Conservation (phyloP, 2,888 invertebrate genomes). For the Nomada ruficornis region DNA sequence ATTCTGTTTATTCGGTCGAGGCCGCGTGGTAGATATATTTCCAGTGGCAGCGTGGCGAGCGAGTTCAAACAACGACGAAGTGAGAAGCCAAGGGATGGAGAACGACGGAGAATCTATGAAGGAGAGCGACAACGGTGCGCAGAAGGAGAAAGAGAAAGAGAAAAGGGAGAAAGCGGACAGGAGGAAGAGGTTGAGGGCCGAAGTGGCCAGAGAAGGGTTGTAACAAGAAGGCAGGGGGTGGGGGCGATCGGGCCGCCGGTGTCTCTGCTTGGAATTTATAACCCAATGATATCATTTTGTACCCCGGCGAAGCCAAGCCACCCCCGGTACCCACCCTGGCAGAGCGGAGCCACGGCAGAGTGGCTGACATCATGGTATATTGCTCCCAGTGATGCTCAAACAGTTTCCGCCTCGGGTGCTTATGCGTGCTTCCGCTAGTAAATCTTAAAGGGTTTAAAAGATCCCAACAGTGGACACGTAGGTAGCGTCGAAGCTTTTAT, state of each 20-base stretch:
- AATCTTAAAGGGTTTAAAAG: constrained; percentile 65
- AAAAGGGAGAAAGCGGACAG: constrained; percentile 86
- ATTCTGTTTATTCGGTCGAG: constrained; percentile 82
- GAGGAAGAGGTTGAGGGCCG: constrained; percentile 86
- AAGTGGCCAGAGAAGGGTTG: constrained; percentile 75
- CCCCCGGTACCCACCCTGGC: constrained; percentile 76
- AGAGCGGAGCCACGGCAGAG: constrained; percentile 77
- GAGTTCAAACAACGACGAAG: constrained; percentile 59
- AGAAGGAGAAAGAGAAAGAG: constrained; percentile 86
- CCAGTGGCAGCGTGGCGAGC: constrained; percentile 71
- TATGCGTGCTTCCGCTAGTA: constrained; percentile 55
- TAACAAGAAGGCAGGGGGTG: constrained; percentile 74
- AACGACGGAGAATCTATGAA: constrained; percentile 58
- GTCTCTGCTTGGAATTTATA: constrained; percentile 84
- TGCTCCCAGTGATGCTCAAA: constrained; percentile 83
- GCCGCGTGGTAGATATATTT: constrained; percentile 78
- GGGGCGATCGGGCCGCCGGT: constrained; percentile 80
- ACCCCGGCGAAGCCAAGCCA: constrained; percentile 81
- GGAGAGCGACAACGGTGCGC: constrained; percentile 69
- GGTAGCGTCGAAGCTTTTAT: not conserved
- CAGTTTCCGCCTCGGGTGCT: constrained; percentile 73
- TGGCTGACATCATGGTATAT: constrained; percentile 83
- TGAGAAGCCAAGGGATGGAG: constrained; percentile 75
- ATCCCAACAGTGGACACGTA: constrained; percentile 26
- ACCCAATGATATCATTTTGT: constrained; percentile 84